Conservation (phyloP, 2,888 invertebrate genomes). For the Lycophotia porphyrea region DNA sequence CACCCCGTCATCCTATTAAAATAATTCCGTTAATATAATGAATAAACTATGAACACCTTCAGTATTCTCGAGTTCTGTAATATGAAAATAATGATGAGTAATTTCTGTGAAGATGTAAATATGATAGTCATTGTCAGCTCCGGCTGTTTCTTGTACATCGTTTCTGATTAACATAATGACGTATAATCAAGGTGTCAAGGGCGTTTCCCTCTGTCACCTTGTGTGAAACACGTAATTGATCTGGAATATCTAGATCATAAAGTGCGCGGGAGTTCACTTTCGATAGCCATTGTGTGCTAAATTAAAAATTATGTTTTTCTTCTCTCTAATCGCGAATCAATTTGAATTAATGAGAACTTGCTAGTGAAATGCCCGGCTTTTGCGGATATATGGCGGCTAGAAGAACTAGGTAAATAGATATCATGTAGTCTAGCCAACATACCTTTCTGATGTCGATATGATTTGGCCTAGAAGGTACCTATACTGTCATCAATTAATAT, state of each 20-base stretch:
- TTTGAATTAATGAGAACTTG: slow-evolving; percentile 66
- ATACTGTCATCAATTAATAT: slow-evolving; percentile 9
- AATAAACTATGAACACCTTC: slow-evolving; percentile 31
- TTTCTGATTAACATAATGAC: slow-evolving; percentile 54
- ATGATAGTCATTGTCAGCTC: slow-evolving; percentile 53
- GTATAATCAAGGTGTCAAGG: slow-evolving; percentile 60
- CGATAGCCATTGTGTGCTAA: slow-evolving; percentile 72
- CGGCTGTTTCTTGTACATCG: slow-evolving; percentile 45
- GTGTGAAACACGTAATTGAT: slow-evolving; percentile 60
- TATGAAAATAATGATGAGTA: slow-evolving; percentile 58
- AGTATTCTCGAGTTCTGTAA: slow-evolving; percentile 33
- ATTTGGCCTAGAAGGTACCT: slow-evolving; percentile 1
- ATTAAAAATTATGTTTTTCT: slow-evolving; percentile 69
- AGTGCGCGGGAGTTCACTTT: slow-evolving; percentile 71
- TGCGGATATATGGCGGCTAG: slow-evolving; percentile 53
- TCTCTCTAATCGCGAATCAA: slow-evolving; percentile 62
- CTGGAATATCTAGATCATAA: slow-evolving; percentile 58
- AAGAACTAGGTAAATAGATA: slow-evolving; percentile 15
- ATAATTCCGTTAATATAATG: slow-evolving; percentile 33
- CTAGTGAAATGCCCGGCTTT: slow-evolving; percentile 68
- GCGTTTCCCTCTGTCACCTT: slow-evolving; percentile 47
- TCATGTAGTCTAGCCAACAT: not conserved
- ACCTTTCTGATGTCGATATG: not conserved
- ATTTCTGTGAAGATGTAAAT: slow-evolving; percentile 55
- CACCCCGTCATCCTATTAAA: slow-evolving; percentile 41